Conservation (phyloP, 1,140 invertebrate genomes). For the Drosophila tsacasi region DNA sequence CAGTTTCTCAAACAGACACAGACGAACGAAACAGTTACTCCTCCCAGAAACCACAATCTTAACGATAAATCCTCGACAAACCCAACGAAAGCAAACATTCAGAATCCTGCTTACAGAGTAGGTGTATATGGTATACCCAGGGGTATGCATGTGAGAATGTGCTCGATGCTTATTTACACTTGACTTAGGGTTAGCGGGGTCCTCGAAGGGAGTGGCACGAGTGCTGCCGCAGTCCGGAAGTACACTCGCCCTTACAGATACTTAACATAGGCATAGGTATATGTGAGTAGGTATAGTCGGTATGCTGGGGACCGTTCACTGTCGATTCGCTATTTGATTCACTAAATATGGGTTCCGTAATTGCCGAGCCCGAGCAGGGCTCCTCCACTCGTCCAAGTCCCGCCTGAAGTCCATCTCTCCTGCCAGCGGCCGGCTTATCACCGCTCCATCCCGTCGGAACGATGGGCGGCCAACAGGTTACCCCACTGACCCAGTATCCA, state of each 20-base stretch:
- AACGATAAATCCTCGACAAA: constrained; percentile 40
- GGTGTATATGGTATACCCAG: constrained; percentile 23
- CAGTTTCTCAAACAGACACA: constrained; percentile 62
- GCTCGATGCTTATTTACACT: constrained; percentile 71
- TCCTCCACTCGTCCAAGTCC: constrained; percentile 7
- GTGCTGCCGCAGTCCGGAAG: constrained; percentile 22
- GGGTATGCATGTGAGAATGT: constrained; percentile 13
- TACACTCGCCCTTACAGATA: constrained; percentile 61
- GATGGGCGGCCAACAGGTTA: constrained; percentile 18
- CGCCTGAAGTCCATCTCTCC: constrained; percentile 46
- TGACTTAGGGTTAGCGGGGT: constrained; percentile 61
- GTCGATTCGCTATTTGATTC: constrained; percentile 59
- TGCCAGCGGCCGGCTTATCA: constrained; percentile 41
- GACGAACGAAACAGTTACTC: constrained; percentile 51
- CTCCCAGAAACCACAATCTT: constrained; percentile 65
- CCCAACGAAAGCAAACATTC: constrained; percentile 40
- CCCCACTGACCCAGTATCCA: constrained; percentile 17
- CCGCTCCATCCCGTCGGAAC: constrained; percentile 19
- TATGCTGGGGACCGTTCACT: constrained; percentile 42
- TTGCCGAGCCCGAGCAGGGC: constrained; percentile 30
- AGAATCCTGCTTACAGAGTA: constrained; percentile 41
- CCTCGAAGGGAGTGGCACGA: background rate
- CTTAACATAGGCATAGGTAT: constrained; percentile 55
- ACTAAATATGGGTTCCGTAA: constrained; percentile 56
- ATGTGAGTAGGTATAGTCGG: constrained; percentile 45